Percentiles rank a stretch among this genome's conserved stretches.
Evolutionary conservation across 2,113 vertebrate genomes (phyloP).

Genomic region (Actinemys pallida): DNA sequence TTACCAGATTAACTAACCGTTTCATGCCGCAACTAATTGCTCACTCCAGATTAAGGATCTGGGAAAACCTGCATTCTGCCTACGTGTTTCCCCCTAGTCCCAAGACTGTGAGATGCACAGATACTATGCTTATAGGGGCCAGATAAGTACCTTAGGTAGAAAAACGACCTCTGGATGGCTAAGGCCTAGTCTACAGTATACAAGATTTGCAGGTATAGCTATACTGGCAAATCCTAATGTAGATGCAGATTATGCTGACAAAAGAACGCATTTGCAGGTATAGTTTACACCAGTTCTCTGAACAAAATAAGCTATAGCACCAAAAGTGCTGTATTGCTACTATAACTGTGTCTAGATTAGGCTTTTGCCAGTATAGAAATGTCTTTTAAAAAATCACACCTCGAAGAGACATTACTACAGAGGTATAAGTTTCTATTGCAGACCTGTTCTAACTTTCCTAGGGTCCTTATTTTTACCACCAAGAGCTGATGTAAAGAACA

Average conservation of each 20-base stretch:
- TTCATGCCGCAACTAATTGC: too few relatives aligned
- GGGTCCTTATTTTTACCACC: not conserved
- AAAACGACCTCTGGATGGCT: not conserved
- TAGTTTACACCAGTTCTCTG: not conserved
- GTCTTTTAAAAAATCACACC: not conserved
- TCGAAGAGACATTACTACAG: not conserved
- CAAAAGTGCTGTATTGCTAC: not conserved
- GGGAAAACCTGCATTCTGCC: too few relatives aligned
- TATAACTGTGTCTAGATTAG: not conserved
- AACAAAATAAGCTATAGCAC: not conserved
- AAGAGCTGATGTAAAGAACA: not conserved
- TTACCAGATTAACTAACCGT: too few relatives aligned
- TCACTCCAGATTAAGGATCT: too few relatives aligned
- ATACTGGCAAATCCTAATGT: not conserved
- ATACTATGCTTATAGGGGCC: too few relatives aligned
- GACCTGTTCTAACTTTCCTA: not conserved
- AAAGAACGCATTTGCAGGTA: not conserved
- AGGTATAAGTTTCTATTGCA: accelerated
- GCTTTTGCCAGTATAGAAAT: not conserved
- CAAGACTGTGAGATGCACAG: too few relatives aligned
- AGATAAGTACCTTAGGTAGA: too few relatives aligned
- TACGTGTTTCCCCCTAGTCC: too few relatives aligned
- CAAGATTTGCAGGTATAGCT: not conserved
- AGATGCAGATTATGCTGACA: not conserved
- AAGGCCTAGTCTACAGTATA: not conserved